Evolutionary conservation across 2,113 vertebrate genomes (phyloP), one percentile per base, ranked within the genome.

Genomic region (Scytalopus superciliaris): DNA sequence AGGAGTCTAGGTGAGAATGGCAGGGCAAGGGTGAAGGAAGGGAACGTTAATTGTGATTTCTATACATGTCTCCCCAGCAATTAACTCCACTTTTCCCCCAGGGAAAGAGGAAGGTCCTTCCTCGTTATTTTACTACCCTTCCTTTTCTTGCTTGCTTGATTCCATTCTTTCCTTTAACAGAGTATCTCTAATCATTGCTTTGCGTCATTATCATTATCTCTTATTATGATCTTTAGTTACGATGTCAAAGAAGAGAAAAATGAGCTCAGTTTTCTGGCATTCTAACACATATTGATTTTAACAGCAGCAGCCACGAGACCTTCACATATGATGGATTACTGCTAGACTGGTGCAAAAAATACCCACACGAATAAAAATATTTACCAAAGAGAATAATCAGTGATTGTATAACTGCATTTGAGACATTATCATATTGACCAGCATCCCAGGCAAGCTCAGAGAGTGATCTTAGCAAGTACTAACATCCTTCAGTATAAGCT

Each of bases 191-290:
- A 95, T 93, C 84, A 85, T 73, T 91, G 82, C 68, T 69, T 89
- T 87, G 76, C 3, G 1, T 95, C 89, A 70, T 92, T 92, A 88
- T 92, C 89, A 50, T 94, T 90, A 89, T 89, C 57, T 94, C 89
- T 93, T 93, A 95, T 96, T 95, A 95, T 84, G 72, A 92, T 92
- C 95, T 97, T 97, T 95, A 94, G 88, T 95, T 96, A 89, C 53
- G 22, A 87, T 91, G 94, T 85, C 84, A 88, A 95, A 93, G 81
- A 83, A 27, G 80, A 96, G 95, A 96, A 91, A 96, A 96, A 96
- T 84, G 87, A 96, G 72, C 78, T 91, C 87, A 79, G 93, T 94
- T 77, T 94, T 94, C 92, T 87, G 78, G 94, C 69, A 92, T 96
- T 79, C 79, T 92, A 86, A 84, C 92, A 64, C 68, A 31, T 93